Conservation (phyloP, 2,888 invertebrate genomes). For the Petrophora chlorosata region DNA sequence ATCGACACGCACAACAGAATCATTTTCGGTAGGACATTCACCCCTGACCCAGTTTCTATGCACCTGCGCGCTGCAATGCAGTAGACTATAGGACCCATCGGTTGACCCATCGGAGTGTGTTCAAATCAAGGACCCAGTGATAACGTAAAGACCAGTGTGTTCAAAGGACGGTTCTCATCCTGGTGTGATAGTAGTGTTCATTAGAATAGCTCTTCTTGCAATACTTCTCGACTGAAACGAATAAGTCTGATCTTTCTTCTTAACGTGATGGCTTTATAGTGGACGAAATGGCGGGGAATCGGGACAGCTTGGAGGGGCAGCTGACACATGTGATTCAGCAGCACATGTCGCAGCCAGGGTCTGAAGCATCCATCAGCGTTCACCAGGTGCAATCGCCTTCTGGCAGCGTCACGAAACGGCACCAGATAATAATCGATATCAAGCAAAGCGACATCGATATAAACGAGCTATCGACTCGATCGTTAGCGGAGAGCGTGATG, state of each 20-base stretch:
- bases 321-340: conserved; percentile 76
- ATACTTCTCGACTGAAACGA: conserved; percentile 47
- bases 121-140: conserved; percentile 11
- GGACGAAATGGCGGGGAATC: conserved; percentile 66
- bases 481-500: conserved; percentile 80
- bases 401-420: conserved; percentile 70
- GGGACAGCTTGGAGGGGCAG: conserved; percentile 67
- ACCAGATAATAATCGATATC: conserved; percentile 80
- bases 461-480: conserved; percentile 74
- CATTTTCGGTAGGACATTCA: conserved; percentile 59
- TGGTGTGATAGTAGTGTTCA: conserved; percentile 77
- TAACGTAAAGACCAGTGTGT: conserved; percentile 36
- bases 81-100: conserved; percentile 46
- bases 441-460: conserved; percentile 81
- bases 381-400: conserved; percentile 72
- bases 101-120: conserved; percentile 28
- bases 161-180: conserved; percentile 43
- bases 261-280: no score
- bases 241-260: conserved; percentile 37
- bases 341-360: conserved; percentile 66
- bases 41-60: conserved; percentile 73
- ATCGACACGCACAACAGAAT: conserved; percentile 30
- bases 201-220: conserved; percentile 53
- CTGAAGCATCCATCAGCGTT: conserved; percentile 76
- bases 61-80: conserved; percentile 70